Evolutionary conservation across 2,113 vertebrate genomes (phyloP).

Genomic region (Platichthys stellatus): DNA sequence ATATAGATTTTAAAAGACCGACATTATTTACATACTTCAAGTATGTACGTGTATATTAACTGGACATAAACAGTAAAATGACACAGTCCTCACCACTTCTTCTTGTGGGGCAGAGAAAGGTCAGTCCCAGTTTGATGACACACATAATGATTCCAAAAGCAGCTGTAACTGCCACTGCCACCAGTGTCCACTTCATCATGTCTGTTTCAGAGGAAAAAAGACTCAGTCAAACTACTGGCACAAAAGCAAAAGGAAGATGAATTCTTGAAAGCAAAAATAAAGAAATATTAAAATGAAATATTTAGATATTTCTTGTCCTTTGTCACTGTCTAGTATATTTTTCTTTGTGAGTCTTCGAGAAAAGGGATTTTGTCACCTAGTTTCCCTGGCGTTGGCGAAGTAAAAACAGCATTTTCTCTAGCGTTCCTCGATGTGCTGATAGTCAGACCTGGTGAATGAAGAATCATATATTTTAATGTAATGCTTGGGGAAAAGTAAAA

Average conservation of each 20-base stretch:
- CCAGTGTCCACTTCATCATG: neutral
- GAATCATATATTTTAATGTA: too few species aligned
- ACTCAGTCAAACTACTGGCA: neutral
- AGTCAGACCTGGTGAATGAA: too few species aligned
- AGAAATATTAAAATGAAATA: neutral
- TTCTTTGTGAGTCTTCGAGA: too few species aligned
- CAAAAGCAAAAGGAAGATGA: neutral
- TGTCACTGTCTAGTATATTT: too few species aligned
- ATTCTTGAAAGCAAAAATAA: neutral
- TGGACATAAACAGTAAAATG: neutral
- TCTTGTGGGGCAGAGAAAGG: conserved; percentile 17
- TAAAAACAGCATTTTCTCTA: too few species aligned
- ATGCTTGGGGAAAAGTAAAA: too few species aligned
- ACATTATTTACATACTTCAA: neutral
- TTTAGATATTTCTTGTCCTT: neutral
- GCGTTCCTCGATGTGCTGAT: too few species aligned
- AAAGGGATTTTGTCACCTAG: too few species aligned
- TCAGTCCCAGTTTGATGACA: conserved; percentile 1
- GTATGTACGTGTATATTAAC: neutral
- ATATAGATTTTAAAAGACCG: too few species aligned
- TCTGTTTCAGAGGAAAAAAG: neutral
- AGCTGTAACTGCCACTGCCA: neutral
- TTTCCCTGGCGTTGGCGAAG: too few species aligned
- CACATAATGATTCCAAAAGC: neutral
- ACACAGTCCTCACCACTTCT: conserved; percentile 28